Conservation (phyloP, 2,797 vertebrate species). For the Halcyon smyrnensis region DNA sequence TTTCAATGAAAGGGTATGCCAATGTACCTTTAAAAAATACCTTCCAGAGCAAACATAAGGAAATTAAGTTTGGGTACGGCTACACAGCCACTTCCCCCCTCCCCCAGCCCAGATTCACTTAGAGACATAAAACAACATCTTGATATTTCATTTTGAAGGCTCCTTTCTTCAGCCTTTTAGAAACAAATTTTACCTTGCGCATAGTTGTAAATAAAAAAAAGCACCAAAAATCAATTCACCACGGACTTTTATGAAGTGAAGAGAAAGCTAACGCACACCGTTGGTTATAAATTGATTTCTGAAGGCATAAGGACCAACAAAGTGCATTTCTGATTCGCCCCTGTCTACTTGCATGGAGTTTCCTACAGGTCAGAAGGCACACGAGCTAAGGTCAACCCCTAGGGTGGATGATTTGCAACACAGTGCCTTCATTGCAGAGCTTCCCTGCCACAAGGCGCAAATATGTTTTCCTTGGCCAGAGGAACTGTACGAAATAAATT, state of each 20-base stretch:
- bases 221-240: constrained; percentile 16
- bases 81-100: background rate
- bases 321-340: constrained; percentile 61
- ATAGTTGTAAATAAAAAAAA: background rate
- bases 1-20: constrained; percentile 1
- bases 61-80: constrained; percentile 8
- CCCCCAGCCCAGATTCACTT: constrained; percentile 50
- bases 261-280: background rate
- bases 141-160: constrained; percentile 42
- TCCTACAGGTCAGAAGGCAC: constrained; percentile 72
- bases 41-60: constrained; percentile 64
- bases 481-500: constrained; percentile 79
- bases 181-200: background rate
- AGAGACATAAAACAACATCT: constrained; percentile 39
- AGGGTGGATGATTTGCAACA: constrained; percentile 69
- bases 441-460: constrained; percentile 72
- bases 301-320: constrained; percentile 16
- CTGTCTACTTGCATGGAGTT: background rate
- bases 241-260: background rate
- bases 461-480: constrained; percentile 83
- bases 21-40: background rate
- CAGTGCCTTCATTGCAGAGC: constrained; percentile 73
- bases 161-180: constrained; percentile 58
- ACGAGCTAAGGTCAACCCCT: constrained; percentile 67
- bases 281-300: constrained; percentile 67